These are phyloP conservation scores for Drosophila parabipectinata DNA, from an alignment of 1,140 invertebrate genomes.

Conservation along the genomic window DNA sequence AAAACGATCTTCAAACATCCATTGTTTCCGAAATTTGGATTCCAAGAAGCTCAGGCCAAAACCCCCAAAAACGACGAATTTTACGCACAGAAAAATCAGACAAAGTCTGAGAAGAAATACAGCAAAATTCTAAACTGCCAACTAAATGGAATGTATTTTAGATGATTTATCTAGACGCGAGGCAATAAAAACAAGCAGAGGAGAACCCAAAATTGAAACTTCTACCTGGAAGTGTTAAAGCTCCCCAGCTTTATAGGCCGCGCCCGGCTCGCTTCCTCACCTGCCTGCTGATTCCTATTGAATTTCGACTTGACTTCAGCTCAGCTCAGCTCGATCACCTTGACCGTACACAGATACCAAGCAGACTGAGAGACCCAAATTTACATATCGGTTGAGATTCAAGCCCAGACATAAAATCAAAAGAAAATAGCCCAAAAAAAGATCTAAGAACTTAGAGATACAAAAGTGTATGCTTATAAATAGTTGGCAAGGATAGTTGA, in stretches of 20 bases:
- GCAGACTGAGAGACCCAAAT: constrained; percentile 26
- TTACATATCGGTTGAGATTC: constrained; percentile 54
- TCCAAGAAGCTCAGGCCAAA: constrained; percentile 49
- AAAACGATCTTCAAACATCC: constrained; percentile 38
- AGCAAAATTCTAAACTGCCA: constrained; percentile 67
- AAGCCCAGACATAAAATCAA: constrained; percentile 5
- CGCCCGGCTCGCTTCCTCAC: constrained; percentile 46
- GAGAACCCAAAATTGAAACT: constrained; percentile 52
- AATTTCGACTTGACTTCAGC: constrained; percentile 30
- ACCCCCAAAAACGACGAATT: constrained; percentile 27
- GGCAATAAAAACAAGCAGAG: constrained; percentile 21
- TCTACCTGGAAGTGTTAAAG: constrained; percentile 75
- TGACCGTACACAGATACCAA: constrained; percentile 52
- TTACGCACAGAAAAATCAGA: constrained; percentile 46
- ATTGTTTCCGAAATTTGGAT: constrained; percentile 43
- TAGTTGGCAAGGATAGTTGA: background rate
- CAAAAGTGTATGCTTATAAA: too few species aligned
- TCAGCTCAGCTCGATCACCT: constrained; percentile 59
- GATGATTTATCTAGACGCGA: constrained; percentile 69
- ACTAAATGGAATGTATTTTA: constrained; percentile 62
- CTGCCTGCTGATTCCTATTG: constrained; percentile 44
- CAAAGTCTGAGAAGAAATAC: constrained; percentile 28
- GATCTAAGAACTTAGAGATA: too few species aligned
- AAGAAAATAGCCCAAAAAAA: background rate
- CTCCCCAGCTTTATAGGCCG: constrained; percentile 23